A percentile compares a stretch with the other conserved stretches of the same genome.
Conservation (phyloP, 35 echinoderm and acorn worm species). For the Amphiura filiformis region DNA sequence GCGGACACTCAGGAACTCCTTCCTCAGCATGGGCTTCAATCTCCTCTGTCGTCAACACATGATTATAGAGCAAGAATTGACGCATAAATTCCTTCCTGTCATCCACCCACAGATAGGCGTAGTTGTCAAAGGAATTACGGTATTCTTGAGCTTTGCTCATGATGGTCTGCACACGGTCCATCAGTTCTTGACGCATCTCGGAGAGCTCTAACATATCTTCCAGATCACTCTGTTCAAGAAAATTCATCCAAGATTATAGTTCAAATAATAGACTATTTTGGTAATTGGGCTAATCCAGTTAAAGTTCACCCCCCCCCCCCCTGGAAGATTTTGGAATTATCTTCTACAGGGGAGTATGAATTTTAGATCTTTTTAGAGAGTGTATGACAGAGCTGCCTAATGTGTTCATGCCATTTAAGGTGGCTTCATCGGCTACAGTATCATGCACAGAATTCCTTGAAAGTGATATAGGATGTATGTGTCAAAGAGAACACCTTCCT, state of each 20-base stretch:
- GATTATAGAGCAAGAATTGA: constrained; percentile 98
- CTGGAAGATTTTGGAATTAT: neutral
- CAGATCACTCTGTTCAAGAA: constrained; percentile 61
- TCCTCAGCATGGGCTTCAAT: constrained; percentile 98
- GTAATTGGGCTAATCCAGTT: too few species aligned
- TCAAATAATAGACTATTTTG: too few species aligned
- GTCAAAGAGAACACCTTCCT: too few species aligned
- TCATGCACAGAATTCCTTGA: too few species aligned
- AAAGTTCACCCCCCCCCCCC: too few species aligned
- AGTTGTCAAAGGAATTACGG: constrained; percentile 94
- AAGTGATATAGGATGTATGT: too few species aligned
- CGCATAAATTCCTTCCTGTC: constrained; percentile 99
- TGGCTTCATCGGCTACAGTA: too few species aligned
- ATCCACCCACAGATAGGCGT: constrained; percentile 96
- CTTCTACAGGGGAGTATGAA: too few species aligned
- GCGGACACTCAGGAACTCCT: constrained; percentile 95
- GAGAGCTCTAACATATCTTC: constrained; percentile 92
- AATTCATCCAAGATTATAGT: too few species aligned
- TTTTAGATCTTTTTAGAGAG: too few species aligned
- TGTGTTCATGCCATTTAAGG: too few species aligned
- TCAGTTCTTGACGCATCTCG: constrained; percentile 92
- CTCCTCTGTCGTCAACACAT: constrained; percentile 94
- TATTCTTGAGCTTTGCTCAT: constrained; percentile 99
- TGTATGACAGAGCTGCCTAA: too few species aligned
- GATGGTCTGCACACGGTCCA: constrained; percentile 91